phyloP scores from a whole-genome alignment of 2,113 vertebrate genomes.

The Synchiropus splendidus region DNA sequence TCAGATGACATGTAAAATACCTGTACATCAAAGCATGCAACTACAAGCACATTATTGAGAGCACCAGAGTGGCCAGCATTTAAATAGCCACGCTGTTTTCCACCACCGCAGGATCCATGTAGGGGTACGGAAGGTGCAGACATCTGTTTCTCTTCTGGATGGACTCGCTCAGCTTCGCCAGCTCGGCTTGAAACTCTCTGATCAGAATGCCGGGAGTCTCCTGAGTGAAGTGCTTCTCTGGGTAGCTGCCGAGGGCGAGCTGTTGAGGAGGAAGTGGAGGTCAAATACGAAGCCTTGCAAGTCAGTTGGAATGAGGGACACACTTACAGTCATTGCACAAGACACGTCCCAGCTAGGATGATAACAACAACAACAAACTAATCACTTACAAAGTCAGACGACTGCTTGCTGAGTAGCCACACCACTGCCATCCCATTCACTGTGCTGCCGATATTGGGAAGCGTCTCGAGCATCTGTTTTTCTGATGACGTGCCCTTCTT shows the following conservation, averaged over 20 bases:
- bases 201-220: constrained; percentile 7
- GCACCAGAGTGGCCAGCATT: no score
- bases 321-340: no score
- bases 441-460: constrained; percentile 30
- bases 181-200: constrained; percentile 10
- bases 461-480: constrained; percentile 20
- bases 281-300: no score
- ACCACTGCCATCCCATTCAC: constrained; percentile 14
- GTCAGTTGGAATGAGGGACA: no score
- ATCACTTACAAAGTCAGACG: constrained; percentile 43
- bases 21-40: no score
- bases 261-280: constrained; percentile 5
- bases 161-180: constrained; percentile 1
- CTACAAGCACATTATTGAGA: no score
- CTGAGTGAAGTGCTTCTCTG: constrained; percentile 20
- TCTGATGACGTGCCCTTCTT: constrained; percentile 33
- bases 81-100: constrained; percentile 31
- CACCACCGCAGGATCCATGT: constrained; percentile 9
- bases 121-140: constrained; percentile 20
- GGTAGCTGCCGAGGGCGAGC: constrained; percentile 17
- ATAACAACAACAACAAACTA: no score
- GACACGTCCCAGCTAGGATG: no score
- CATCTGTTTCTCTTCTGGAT: constrained; percentile 14
- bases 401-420: constrained; percentile 44
- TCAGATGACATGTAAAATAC: no score